Evolutionary conservation across 2,888 invertebrate species (phyloP).

Genomic region (Euspilapteryx auroguttella): DNA sequence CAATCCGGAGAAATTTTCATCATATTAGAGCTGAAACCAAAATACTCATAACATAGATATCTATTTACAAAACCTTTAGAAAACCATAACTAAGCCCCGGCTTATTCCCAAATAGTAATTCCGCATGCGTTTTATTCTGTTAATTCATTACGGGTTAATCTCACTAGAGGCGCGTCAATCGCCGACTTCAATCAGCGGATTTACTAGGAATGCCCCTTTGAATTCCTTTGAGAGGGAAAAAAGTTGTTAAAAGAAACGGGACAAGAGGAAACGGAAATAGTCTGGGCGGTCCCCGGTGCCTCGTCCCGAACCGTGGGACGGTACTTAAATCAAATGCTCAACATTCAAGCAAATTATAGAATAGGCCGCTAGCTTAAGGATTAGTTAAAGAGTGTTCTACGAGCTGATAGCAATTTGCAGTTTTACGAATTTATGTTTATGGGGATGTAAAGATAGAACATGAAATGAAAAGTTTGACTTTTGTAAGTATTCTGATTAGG

Average conservation of each 20-base stretch:
- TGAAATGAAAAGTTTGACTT: too few species aligned
- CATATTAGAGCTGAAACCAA: too few species aligned
- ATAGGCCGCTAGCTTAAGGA: too few species aligned
- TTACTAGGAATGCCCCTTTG: conserved; percentile 32
- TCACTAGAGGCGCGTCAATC: conserved; percentile 32
- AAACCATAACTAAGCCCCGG: background rate
- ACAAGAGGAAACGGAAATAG: conserved; percentile 54
- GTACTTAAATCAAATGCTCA: conserved; percentile 58
- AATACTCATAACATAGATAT: too few species aligned
- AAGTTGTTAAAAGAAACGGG: conserved; percentile 45
- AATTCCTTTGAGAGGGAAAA: conserved; percentile 42
- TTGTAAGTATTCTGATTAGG: too few species aligned
- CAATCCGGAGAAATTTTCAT: too few species aligned
- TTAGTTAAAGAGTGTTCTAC: too few species aligned
- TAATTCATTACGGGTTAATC: background rate
- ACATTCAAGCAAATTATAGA: conserved; percentile 56
- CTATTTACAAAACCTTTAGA: too few species aligned
- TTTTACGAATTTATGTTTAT: too few species aligned
- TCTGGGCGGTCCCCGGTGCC: conserved; percentile 46
- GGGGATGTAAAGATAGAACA: too few species aligned
- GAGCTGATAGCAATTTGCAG: too few species aligned
- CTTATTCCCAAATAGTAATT: background rate
- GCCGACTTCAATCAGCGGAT: conserved; percentile 38
- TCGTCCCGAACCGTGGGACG: conserved; percentile 48
- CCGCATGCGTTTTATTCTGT: background rate